Base-by-base conservation (phyloP, 2,113 vertebrate species). In the Neolamprologus brichardi region DNA sequence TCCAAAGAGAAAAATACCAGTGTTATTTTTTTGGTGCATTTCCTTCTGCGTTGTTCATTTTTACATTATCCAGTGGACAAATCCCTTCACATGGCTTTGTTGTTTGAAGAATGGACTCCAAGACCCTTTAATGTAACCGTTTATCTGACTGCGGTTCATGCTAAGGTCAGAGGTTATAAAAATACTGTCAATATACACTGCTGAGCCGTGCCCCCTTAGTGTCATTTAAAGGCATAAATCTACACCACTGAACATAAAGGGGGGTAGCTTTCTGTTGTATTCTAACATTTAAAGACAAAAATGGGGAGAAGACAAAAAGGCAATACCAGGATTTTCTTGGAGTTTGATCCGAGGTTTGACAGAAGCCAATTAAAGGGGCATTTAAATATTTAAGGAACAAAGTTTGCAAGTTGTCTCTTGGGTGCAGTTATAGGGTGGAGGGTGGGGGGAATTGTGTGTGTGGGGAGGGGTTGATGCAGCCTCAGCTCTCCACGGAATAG, bases 331-430 rank as follows among this genome's bases (percentile, higher is more conserved):
- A 44, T 83, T 85, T 82, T 92, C 81, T 70, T 78, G 83, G 15
- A 44, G 20, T 44, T 44, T 20, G n/a, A 86, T 88, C 91, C 89
- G 87, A 87, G 84, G 93, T 94, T 93, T 91, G 91, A 89, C 56
- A 81, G 88, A 90, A 92, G 94, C 89, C 89, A 90, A 93, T 96
- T 95, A 95, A 95, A 94, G 93, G 88, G 72, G 91, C 95, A 93
- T 96, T 96, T 96, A 96, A 95, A 96, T 95, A 96, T 95, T 95
- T 95, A 96, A 96, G 94, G 93, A 93, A 91, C 93, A 95, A 95
- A 95, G 89, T 93, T 90, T 51, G 87, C 93, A 93, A 96, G 88
- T 92, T 89, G 87, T 96, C 96, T 96, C 96, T 80, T 81, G 95
- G 95, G 95, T 84, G 20, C 95, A 93, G 94, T 97, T 96, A 88